Conservation (phyloP, 2,797 vertebrate species). For the Orestias chungarensis region DNA sequence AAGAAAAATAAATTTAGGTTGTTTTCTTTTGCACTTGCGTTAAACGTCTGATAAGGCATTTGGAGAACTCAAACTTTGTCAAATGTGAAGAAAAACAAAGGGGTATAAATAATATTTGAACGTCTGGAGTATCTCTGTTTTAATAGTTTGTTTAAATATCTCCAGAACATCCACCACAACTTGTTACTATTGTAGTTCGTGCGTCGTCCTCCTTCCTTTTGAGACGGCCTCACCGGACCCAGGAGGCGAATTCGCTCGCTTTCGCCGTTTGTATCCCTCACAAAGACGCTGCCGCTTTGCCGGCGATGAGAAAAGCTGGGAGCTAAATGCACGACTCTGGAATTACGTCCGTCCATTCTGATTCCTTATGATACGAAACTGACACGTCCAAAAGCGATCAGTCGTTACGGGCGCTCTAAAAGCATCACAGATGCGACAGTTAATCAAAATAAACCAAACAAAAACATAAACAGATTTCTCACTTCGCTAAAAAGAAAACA, state of each 20-base stretch:
- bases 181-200: background rate
- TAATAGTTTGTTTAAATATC: background rate
- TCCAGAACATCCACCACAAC: background rate
- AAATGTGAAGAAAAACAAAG: too few relatives aligned
- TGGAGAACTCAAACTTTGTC: too few relatives aligned
- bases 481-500: constrained; percentile 4
- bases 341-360: constrained; percentile 25
- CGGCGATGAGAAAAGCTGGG: constrained; percentile 9
- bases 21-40: too few relatives aligned
- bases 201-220: background rate
- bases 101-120: too few relatives aligned
- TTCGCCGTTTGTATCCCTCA: background rate
- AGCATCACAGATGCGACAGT: constrained; percentile 73
- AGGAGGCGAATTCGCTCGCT: constrained; percentile 3
- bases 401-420: constrained; percentile 41
- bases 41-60: too few relatives aligned
- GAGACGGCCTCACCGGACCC: background rate
- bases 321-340: constrained; percentile 17
- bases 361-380: constrained; percentile 28
- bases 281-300: background rate
- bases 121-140: too few relatives aligned
- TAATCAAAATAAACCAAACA: constrained; percentile 15
- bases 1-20: too few relatives aligned
- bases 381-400: constrained; percentile 38
- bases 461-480: background rate